These are phyloP conservation scores for Anneissia japonica DNA, from an alignment of 35 echinoderm and acorn worm species.

Conservation along the genomic window DNA sequence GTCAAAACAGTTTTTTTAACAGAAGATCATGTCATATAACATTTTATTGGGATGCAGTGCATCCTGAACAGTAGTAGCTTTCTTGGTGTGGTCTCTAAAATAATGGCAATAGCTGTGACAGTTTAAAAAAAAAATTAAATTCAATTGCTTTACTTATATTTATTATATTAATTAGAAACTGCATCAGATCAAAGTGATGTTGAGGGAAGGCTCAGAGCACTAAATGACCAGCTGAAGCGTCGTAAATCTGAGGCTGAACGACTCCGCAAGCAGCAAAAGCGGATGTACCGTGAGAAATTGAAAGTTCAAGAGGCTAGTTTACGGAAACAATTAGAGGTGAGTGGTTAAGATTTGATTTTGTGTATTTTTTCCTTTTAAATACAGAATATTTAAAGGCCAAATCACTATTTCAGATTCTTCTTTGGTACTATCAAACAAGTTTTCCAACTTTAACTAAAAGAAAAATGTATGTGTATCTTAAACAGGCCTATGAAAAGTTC, in stretches of 20 bases:
- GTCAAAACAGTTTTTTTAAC: too few relatives aligned
- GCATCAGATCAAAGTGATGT: constrained; percentile 97
- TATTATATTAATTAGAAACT: constrained; percentile 53
- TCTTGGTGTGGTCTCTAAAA: too few relatives aligned
- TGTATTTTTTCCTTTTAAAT: too few relatives aligned
- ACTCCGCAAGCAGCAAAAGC: constrained; percentile 90
- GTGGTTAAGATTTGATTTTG: too few relatives aligned
- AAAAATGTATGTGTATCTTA: background rate
- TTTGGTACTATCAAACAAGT: too few relatives aligned
- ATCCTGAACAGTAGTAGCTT: too few relatives aligned
- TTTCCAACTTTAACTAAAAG: too few relatives aligned
- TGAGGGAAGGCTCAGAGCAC: constrained; percentile 79
- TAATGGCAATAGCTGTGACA: too few relatives aligned
- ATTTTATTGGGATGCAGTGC: too few relatives aligned
- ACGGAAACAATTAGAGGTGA: constrained; percentile 93
- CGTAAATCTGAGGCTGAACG: constrained; percentile 89
- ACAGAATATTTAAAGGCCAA: too few relatives aligned
- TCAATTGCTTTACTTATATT: background rate
- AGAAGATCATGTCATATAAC: too few relatives aligned
- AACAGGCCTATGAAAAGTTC: constrained; percentile 77
- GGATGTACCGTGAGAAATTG: constrained; percentile 82
- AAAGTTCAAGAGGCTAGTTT: constrained; percentile 95
- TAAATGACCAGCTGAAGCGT: constrained; percentile 69
- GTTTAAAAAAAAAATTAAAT: background rate
- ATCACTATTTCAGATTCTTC: too few relatives aligned